Conservation (phyloP, 2,888 invertebrate species). For the Tiliacea citrago region DNA sequence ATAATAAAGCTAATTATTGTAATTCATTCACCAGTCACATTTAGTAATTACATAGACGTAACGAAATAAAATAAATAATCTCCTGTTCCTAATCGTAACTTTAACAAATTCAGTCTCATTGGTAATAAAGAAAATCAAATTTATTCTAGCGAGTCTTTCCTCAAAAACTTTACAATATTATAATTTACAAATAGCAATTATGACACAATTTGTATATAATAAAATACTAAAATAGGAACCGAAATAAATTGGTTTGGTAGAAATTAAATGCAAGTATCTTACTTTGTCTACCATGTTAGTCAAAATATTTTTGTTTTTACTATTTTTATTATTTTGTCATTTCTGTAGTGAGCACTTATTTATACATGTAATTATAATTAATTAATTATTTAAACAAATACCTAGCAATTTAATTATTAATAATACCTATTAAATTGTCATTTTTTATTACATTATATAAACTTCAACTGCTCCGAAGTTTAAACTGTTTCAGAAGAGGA, state of each 20-base stretch:
- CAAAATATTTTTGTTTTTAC: conserved; percentile 66
- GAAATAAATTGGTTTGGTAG: conserved; percentile 69
- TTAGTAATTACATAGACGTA: conserved; percentile 62
- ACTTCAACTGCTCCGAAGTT: conserved; percentile 27
- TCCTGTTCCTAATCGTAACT: conserved; percentile 81
- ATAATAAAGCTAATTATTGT: conserved; percentile 60
- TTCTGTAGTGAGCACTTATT: conserved; percentile 53
- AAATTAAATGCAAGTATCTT: conserved; percentile 78
- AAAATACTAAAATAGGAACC: conserved; percentile 71
- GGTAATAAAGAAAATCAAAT: conserved; percentile 83
- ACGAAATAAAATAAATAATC: conserved; percentile 85
- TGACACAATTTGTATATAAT: conserved; percentile 70
- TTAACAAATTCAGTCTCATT: conserved; percentile 90
- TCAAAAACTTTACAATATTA: conserved; percentile 79
- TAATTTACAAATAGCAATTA: conserved; percentile 69
- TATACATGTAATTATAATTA: conserved; percentile 49
- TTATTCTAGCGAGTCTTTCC: conserved; percentile 80
- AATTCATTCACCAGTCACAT: conserved; percentile 64
- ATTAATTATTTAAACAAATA: conserved; percentile 49
- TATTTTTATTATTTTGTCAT: conserved; percentile 67
- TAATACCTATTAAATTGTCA: conserved; percentile 63
- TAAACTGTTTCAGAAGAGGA: conserved; percentile 33
- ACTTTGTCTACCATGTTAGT: conserved; percentile 61
- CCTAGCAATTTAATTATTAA: conserved; percentile 55
- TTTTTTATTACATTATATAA: conserved; percentile 46